phyloP scores from a whole-genome alignment of 2,113 vertebrate species.

The Mustelus asterias region DNA sequence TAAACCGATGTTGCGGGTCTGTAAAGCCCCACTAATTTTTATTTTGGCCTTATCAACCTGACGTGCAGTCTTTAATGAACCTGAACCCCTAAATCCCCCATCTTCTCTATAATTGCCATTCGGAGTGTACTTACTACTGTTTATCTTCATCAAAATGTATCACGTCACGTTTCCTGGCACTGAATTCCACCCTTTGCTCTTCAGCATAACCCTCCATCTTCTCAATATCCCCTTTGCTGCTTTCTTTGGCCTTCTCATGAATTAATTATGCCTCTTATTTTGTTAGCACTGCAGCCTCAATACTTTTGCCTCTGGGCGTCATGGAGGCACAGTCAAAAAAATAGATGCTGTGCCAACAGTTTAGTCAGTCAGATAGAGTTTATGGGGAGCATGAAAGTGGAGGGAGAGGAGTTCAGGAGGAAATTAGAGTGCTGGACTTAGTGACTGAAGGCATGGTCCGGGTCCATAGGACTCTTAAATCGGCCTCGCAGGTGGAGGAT shows the following conservation, averaged over 20 bases:
- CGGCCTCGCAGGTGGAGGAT: too few relatives aligned
- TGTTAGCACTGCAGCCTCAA: background rate
- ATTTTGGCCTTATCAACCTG: background rate
- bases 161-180: background rate
- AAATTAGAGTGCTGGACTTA: background rate
- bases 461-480: too few relatives aligned
- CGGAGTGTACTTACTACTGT: background rate
- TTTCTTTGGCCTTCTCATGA: background rate
- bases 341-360: background rate
- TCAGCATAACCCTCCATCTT: background rate
- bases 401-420: background rate
- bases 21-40: background rate
- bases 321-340: background rate
- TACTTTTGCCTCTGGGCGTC: background rate
- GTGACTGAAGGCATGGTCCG: background rate
- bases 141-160: background rate
- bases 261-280: background rate
- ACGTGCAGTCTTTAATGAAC: background rate
- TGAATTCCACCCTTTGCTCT: background rate
- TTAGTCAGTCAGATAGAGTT: background rate
- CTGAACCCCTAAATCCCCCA: too few relatives aligned
- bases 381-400: background rate
- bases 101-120: background rate
- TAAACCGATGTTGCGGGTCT: background rate
- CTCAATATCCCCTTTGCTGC: background rate